These are phyloP conservation scores for Psix sp. DNA, from an alignment of 1,140 invertebrate genomes.

Conservation along the genomic window DNA sequence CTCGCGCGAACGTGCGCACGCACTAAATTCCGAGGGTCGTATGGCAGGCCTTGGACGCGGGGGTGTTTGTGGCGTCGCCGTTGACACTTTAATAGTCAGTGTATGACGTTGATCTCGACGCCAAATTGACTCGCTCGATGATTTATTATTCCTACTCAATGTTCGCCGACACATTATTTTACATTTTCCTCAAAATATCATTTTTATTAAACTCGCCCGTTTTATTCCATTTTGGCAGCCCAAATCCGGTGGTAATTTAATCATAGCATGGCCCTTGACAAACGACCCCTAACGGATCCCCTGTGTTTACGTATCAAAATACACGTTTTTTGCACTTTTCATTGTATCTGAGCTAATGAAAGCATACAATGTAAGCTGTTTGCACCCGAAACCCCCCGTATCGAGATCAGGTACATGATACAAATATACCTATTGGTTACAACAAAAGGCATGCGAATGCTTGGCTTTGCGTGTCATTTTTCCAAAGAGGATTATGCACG, in stretches of 20 bases:
- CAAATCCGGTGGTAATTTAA: slow-evolving; percentile 15
- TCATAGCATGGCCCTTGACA: slow-evolving; percentile 21
- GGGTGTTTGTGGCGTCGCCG: slow-evolving; percentile 38
- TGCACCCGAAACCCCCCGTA: slow-evolving; percentile 15
- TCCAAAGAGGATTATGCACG: slow-evolving; percentile 55
- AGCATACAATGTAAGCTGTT: slow-evolving; percentile 14
- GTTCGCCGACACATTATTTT: too few relatives aligned
- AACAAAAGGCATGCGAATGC: slow-evolving; percentile 46
- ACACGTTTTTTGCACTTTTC: slow-evolving; percentile 25
- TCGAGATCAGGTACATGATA: slow-evolving; percentile 47
- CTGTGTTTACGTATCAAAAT: slow-evolving; percentile 48
- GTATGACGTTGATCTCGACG: slow-evolving; percentile 24
- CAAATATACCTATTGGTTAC: slow-evolving; percentile 35
- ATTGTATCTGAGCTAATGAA: slow-evolving; percentile 38
- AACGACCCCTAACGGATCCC: slow-evolving; percentile 1
- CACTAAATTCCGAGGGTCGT: slow-evolving; percentile 47
- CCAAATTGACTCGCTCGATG: slow-evolving; percentile 6
- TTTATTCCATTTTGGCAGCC: background rate
- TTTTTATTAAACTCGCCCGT: too few relatives aligned
- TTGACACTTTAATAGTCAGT: slow-evolving; percentile 52
- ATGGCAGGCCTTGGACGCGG: slow-evolving; percentile 18
- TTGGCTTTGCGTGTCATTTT: slow-evolving; percentile 61
- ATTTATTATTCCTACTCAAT: too few relatives aligned
- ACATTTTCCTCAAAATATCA: too few relatives aligned
- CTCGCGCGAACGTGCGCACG: slow-evolving; percentile 45